Percentiles rank a stretch among this genome's conserved stretches.
phyloP scores from a whole-genome alignment of 2,113 vertebrate species.

The Hippocampus barbouri region DNA sequence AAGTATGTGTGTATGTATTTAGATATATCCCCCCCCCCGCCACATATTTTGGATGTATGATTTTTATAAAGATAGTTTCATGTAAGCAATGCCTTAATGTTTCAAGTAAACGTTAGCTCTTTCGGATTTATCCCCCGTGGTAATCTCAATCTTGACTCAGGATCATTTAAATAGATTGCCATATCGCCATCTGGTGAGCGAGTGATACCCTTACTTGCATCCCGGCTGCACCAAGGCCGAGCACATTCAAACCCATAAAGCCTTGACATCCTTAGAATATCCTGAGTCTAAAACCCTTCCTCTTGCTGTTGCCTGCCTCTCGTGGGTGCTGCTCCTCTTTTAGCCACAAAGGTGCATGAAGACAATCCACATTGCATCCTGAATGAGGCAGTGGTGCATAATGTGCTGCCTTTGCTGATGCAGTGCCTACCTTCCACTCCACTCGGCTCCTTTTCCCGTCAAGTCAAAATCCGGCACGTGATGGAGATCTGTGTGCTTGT shows the following conservation, averaged over 20 bases:
- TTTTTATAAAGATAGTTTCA: no score
- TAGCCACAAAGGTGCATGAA: not conserved
- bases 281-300: not conserved
- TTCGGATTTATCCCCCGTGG: not conserved
- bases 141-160: slow-evolving; percentile 32
- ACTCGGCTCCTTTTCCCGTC: slow-evolving; percentile 35
- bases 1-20: no score
- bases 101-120: no score
- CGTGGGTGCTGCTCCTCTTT: not conserved
- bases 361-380: not conserved
- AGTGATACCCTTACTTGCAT: slow-evolving; percentile 37
- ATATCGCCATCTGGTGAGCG: slow-evolving; percentile 57
- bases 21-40: no score
- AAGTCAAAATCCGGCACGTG: slow-evolving; percentile 44
- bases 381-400: not conserved
- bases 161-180: slow-evolving; percentile 35
- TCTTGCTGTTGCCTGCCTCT: not conserved
- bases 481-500: slow-evolving; percentile 16
- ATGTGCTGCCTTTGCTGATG: slow-evolving; percentile 1
- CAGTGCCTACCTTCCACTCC: slow-evolving; percentile 47
- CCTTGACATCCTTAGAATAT: not conserved
- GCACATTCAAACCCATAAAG: not conserved
- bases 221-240: not conserved
- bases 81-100: no score
- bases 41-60: no score